Evolutionary conservation across 2,888 invertebrate genomes (phyloP).

Genomic region (Chymomyza caudatula): DNA sequence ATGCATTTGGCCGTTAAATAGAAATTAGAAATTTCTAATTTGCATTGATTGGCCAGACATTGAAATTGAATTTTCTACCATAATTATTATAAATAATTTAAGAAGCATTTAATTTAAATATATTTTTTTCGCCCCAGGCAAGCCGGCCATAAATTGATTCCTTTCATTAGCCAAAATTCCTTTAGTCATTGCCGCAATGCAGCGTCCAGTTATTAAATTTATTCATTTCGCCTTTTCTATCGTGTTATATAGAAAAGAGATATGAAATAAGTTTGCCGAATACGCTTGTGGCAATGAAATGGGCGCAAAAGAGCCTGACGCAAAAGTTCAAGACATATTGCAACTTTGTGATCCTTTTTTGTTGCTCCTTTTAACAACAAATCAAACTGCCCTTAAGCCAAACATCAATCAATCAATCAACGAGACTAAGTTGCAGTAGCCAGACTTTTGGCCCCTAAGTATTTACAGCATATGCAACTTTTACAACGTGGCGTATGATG

Average conservation of each 20-base stretch:
- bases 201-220: conserved; percentile 40
- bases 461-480: conserved; percentile 56
- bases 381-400: conserved; percentile 52
- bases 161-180: conserved; percentile 26
- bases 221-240: not conserved
- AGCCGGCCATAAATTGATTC: not conserved
- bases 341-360: conserved; percentile 55
- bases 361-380: conserved; percentile 13
- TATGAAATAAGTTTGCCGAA: conserved; percentile 40
- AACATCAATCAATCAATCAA: conserved; percentile 63
- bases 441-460: not conserved
- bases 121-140: not conserved
- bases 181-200: conserved; percentile 1
- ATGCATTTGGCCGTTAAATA: conserved; percentile 47
- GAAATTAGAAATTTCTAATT: conserved; percentile 54
- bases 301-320: conserved; percentile 25
- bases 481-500: conserved; percentile 56
- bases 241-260: conserved; percentile 42
- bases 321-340: conserved; percentile 61
- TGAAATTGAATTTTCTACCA: conserved; percentile 5
- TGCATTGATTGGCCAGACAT: conserved; percentile 51
- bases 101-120: conserved; percentile 50
- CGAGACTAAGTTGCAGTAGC: not conserved
- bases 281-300: conserved; percentile 30
- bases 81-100: conserved; percentile 47